Conservation (phyloP, 2,797 vertebrate species). For the Selene dorsalis region DNA sequence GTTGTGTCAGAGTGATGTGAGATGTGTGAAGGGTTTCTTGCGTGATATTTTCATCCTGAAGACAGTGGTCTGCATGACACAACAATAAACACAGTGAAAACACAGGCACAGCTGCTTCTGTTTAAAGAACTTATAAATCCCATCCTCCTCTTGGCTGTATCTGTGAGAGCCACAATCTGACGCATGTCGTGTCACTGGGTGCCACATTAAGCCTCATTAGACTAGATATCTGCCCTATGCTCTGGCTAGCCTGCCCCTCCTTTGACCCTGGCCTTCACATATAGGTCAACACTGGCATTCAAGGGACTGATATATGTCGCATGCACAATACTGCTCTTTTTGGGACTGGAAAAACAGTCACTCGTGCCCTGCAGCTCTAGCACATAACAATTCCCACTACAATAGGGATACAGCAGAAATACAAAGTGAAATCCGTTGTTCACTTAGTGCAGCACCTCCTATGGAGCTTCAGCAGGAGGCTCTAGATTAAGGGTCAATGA, state of each 20-base stretch:
- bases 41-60: constrained; percentile 20
- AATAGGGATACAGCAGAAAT: constrained; percentile 26
- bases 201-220: constrained; percentile 50
- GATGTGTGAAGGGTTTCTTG: constrained; percentile 23
- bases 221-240: constrained; percentile 54
- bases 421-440: constrained; percentile 50
- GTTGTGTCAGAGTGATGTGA: neutral
- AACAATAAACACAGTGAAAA: constrained; percentile 25
- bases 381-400: constrained; percentile 34
- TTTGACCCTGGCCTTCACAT: constrained; percentile 68
- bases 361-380: constrained; percentile 44
- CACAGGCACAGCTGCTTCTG: constrained; percentile 21
- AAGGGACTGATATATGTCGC: constrained; percentile 72
- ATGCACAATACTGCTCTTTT: constrained; percentile 72
- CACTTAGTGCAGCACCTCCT: constrained; percentile 41
- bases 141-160: constrained; percentile 16
- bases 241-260: constrained; percentile 40
- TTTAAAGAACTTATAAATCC: constrained; percentile 4
- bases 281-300: constrained; percentile 73
- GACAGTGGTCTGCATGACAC: constrained; percentile 20
- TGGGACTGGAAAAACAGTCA: constrained; percentile 50
- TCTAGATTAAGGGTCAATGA: constrained; percentile 47
- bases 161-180: constrained; percentile 27
- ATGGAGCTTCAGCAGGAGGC: constrained; percentile 19
- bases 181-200: constrained; percentile 20